Evolutionary conservation across 2,888 invertebrate genomes (phyloP), one percentile per base, ranked within the genome.

Genomic region (Eugnorisma glareosa): DNA sequence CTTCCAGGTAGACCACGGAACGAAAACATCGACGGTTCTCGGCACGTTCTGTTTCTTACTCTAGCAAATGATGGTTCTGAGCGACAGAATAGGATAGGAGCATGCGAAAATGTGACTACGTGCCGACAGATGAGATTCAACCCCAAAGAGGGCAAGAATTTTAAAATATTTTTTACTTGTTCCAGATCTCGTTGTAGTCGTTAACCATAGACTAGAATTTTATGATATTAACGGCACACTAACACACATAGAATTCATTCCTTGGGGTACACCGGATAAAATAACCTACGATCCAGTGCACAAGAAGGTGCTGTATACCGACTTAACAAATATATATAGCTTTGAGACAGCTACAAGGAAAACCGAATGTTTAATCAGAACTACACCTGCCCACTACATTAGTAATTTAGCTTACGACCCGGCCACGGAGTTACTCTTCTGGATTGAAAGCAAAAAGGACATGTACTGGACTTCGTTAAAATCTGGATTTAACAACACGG

Each of bases 191-290:
- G 63, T 43, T 6, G 0, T 43, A 18, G 7, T 0, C 15, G 5
- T n/a, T n/a, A n/a, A 54, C 13, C 5, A 13, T 13, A 5, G 6
- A 10, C 24, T 70, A 18, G 31, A 70, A 24, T 70, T 61, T 61
- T 70, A 70, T 43, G 1, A 70, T 43, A n/a, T 21, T 18, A 31
- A 61, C 10, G 70, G 43, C 31, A 31, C 31, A 43, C 6, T 43
- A 15, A 61, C 70, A 7, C 3, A 61, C 15, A 24, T 18, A 6
- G 31, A 61, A 24, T 10, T 2, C 6, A 18, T 59, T 59, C 28
- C 24, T 1, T 1, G 1, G 24, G 15, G 54, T n/a, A 24, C 2
- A 6, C 1, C 18, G 10, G 1, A 3, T 0, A 0, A 31, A n/a
- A n/a, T 64, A n/a, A 11, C 11, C 21, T 71, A 71, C 64, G 70